phyloP scores from a whole-genome alignment of 2,113 vertebrate species.

The Lutjanus erythropterus region DNA sequence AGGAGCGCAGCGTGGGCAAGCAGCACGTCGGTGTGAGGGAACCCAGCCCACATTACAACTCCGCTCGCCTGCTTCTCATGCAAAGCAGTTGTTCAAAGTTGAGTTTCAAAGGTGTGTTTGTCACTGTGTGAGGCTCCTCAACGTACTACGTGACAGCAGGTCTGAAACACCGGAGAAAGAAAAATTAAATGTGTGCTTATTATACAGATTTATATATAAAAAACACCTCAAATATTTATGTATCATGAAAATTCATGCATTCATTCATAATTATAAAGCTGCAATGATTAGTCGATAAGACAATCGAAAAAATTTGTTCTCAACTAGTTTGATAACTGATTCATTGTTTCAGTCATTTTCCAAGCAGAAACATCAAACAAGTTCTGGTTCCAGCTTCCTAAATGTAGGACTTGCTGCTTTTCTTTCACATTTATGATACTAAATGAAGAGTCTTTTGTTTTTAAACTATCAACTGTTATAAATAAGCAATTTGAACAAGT shows the following conservation, averaged over 20 bases:
- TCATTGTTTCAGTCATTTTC: too few species aligned
- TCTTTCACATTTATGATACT: too few species aligned
- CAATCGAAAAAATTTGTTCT: too few species aligned
- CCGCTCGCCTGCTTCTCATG: slow-evolving; percentile 54
- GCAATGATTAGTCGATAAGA: too few species aligned
- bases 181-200: not conserved
- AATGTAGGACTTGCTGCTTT: too few species aligned
- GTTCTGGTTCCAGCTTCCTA: too few species aligned
- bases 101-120: slow-evolving; percentile 38
- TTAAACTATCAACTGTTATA: too few species aligned
- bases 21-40: slow-evolving; percentile 64
- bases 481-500: too few species aligned
- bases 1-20: slow-evolving; percentile 62
- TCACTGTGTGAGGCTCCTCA: not conserved
- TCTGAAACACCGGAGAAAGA: slow-evolving; percentile 1
- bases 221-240: slow-evolving; percentile 13
- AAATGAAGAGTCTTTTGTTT: too few species aligned
- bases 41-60: slow-evolving; percentile 50
- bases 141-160: slow-evolving; percentile 8
- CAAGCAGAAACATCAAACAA: too few species aligned
- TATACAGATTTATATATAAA: not conserved
- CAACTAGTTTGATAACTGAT: too few species aligned
- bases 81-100: slow-evolving; percentile 55
- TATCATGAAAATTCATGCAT: not conserved
- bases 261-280: too few species aligned